Base-by-base conservation (phyloP, 2,113 vertebrate species). In the Pholis gunnellus region DNA sequence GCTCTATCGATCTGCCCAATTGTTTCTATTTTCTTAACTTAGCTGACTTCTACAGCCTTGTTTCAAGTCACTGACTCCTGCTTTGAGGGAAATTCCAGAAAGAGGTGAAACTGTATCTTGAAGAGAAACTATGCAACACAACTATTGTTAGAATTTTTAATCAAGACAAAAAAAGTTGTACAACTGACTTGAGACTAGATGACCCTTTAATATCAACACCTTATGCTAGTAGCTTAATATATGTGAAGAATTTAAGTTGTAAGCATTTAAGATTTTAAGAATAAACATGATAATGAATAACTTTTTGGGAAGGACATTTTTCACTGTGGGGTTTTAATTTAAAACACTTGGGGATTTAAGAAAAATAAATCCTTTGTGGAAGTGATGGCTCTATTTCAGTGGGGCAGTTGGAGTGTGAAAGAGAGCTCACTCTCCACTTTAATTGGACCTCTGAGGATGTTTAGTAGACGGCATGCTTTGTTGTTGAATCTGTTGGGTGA, bases 391-490 rank as follows among this genome's bases (percentile, higher is more conserved):
- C 20, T 22, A 27, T 64, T 68, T 64, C 52, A 85, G 18, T 10
- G 2, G 52, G 42, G 34, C 48, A 78, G 54, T 60, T 64, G 57
- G 34, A 46, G 61, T 66, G n/a, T 56, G 36, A 69, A 36, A 59
- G 22, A 75, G 38, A 72, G 50, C 50, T 75, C 78, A 27, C 40
- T 74, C 72, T 78, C 59, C 27, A 4, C 73, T 85, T 54, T 88
- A 90, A 92, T 87, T 89, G 77, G 89, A 63, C 84, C 74, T 74
- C 36, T 60, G 86, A 88, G 85, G 79, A 73, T 61, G 20, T 65
- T 20, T 79, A 36, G 46, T 40, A 36, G 57, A 75, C 75, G 2
- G 63, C 66, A 52, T 44, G 60, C 60, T 81, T 44, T 77, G 75
- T 64, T 54, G 74, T 59, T 52, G 52, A 70, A 67, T 87, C 40